Percentiles rank a stretch among this genome's conserved stretches.
These are phyloP conservation scores for Xiphophorus couchianus DNA, from an alignment of 2,113 vertebrate genomes.

Conservation along the genomic window DNA sequence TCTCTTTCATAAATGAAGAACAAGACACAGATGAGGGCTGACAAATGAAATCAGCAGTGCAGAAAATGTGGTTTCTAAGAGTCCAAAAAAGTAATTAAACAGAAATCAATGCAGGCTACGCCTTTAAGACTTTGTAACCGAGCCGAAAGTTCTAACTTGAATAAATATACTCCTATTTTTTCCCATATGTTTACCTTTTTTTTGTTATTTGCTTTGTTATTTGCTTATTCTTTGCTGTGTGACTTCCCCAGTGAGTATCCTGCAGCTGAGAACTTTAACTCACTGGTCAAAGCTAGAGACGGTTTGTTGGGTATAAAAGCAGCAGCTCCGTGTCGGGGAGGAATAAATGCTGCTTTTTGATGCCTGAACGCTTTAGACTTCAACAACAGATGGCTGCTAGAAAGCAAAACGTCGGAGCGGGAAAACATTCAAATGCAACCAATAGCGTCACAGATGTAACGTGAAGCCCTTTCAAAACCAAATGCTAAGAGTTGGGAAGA, in stretches of 20 bases:
- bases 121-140: neutral
- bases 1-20: neutral
- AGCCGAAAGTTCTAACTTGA: neutral
- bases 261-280: slow-evolving; percentile 48
- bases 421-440: neutral
- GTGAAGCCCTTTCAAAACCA: neutral
- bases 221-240: slow-evolving; percentile 20
- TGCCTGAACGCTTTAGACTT: slow-evolving; percentile 43
- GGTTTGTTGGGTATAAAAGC: slow-evolving; percentile 59
- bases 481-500: slow-evolving; percentile 1
- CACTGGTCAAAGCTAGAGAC: slow-evolving; percentile 42
- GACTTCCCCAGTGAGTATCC: slow-evolving; percentile 42
- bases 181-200: neutral
- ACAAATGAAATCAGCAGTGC: neutral
- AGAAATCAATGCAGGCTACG: neutral
- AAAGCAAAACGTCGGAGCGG: slow-evolving; percentile 6
- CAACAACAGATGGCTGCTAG: slow-evolving; percentile 28
- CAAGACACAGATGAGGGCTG: neutral
- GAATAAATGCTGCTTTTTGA: slow-evolving; percentile 53
- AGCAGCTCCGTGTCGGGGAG: slow-evolving; percentile 42
- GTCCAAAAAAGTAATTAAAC: neutral
- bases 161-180: neutral
- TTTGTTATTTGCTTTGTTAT: slow-evolving; percentile 31
- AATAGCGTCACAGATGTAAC: neutral
- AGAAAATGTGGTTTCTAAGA: neutral